phyloP scores from a whole-genome alignment of 2,113 vertebrate genomes.

The Furnarius figulus region DNA sequence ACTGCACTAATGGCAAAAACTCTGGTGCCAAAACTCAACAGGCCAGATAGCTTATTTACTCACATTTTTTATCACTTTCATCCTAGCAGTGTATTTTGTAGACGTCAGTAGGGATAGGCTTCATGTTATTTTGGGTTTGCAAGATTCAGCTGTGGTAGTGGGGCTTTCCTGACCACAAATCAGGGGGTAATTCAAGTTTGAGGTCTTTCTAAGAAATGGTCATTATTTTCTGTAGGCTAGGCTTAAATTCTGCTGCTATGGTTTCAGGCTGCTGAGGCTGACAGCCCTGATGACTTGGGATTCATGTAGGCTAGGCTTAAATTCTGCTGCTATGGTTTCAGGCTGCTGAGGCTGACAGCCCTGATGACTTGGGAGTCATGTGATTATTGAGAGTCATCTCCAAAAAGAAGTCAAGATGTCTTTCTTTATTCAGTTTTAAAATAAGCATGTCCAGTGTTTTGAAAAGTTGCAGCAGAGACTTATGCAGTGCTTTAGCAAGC shows the following conservation, averaged over 20 bases:
- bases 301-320: not conserved
- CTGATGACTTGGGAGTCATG: fast-evolving
- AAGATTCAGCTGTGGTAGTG: not conserved
- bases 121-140: not conserved
- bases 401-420: not conserved
- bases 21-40: not conserved
- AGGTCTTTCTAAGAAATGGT: not conserved
- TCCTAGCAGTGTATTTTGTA: not conserved
- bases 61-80: not conserved
- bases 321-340: not conserved
- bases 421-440: not conserved
- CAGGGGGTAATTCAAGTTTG: not conserved
- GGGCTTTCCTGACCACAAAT: not conserved
- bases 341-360: not conserved
- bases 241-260: not conserved
- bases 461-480: not conserved
- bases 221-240: not conserved
- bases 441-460: not conserved
- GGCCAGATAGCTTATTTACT: not conserved
- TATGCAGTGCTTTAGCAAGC: not conserved
- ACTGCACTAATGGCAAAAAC: not conserved
- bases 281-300: no score
- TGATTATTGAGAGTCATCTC: not conserved
- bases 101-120: not conserved
- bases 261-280: not conserved